A percentile compares a stretch with the other conserved stretches of the same genome.
Evolutionary conservation across 2,113 vertebrate species (phyloP).

Genomic region (Brachionichthys hirsutus): DNA sequence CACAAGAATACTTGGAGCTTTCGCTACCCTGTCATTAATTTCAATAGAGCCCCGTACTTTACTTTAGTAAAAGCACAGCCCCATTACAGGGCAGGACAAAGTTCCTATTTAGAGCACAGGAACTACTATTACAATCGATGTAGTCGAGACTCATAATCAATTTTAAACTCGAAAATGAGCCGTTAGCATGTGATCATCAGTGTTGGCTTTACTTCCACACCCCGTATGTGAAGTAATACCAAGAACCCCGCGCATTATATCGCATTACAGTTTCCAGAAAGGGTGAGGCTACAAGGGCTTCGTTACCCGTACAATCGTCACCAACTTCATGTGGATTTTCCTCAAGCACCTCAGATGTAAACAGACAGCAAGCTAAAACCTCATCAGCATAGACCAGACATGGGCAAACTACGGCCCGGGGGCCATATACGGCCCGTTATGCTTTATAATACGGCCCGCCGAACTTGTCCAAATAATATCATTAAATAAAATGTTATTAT

Average conservation of each 20-base stretch:
- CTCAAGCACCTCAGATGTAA: slow-evolving; percentile 28
- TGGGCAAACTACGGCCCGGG: too few relatives aligned
- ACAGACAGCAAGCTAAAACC: slow-evolving; percentile 8
- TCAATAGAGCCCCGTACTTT: too few relatives aligned
- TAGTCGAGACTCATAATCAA: background rate
- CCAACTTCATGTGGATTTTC: slow-evolving; percentile 27
- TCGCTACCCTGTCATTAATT: too few relatives aligned
- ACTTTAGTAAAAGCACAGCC: too few relatives aligned
- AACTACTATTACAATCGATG: background rate
- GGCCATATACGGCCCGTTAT: too few relatives aligned
- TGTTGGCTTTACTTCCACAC: too few relatives aligned
- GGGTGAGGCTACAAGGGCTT: background rate
- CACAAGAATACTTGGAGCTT: background rate
- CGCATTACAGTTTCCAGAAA: slow-evolving; percentile 33
- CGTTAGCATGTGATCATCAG: background rate
- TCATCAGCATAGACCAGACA: too few relatives aligned
- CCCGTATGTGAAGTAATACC: slow-evolving; percentile 6
- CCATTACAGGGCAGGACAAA: background rate
- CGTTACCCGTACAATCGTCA: background rate
- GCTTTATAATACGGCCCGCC: too few relatives aligned
- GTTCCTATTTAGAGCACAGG: background rate
- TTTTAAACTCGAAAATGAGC: background rate
- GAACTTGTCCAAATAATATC: too few relatives aligned
- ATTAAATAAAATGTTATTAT: too few relatives aligned
- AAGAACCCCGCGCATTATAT: slow-evolving; percentile 17